Evolutionary conservation across 2,797 vertebrate genomes (phyloP).

Genomic region (Cossypha polioptera): DNA sequence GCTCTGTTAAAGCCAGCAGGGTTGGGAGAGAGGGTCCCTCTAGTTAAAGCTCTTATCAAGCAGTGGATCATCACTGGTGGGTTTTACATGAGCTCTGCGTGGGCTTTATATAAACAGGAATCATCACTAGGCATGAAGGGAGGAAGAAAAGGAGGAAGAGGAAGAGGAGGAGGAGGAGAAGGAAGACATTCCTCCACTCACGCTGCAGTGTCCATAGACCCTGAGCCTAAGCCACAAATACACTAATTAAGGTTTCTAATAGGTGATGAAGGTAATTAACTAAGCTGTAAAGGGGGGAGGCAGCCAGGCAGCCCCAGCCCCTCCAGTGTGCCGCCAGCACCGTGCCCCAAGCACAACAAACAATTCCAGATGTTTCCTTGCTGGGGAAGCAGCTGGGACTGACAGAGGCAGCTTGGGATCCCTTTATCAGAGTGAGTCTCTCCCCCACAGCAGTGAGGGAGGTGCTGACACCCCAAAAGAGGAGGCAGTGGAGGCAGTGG

Average conservation of each 20-base stretch:
- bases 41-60: neutral
- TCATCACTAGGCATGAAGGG: neutral
- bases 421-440: fast-evolving
- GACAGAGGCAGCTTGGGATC: fast-evolving
- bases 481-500: neutral
- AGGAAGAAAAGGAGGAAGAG: neutral
- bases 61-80: neutral
- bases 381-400: fast-evolving
- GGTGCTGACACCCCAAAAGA: neutral
- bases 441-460: fast-evolving
- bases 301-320: neutral
- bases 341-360: neutral
- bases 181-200: fast-evolving
- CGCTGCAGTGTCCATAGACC: neutral
- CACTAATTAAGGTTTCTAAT: neutral
- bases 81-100: neutral
- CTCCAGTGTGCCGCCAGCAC: fast-evolving
- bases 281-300: neutral
- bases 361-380: neutral
- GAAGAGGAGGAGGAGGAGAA: neutral
- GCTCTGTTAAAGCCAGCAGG: neutral
- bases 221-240: neutral
- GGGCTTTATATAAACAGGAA: neutral
- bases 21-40: neutral
- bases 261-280: neutral